Evolutionary conservation across 1,140 invertebrate species (phyloP).

Genomic region (Drosophila kepulauana): DNA sequence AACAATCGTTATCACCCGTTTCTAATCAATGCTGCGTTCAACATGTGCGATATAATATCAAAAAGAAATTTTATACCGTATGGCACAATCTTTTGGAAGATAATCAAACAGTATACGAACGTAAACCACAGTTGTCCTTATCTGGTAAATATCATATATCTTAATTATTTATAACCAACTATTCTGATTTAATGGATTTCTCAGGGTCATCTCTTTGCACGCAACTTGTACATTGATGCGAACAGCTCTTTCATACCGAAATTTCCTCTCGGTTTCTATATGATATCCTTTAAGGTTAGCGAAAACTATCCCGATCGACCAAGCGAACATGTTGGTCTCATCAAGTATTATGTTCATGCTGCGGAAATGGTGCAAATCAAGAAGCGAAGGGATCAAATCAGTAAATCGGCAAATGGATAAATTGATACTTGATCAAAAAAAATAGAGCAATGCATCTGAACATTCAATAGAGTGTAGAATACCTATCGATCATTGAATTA

Average conservation of each 20-base stretch:
- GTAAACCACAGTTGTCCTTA: constrained; percentile 49
- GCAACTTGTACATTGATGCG: constrained; percentile 6
- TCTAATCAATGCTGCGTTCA: constrained; percentile 32
- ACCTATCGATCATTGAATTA: background rate
- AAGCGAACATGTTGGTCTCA: constrained; percentile 6
- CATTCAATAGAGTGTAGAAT: background rate
- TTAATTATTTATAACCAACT: background rate
- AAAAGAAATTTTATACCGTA: constrained; percentile 28
- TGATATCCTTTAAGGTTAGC: background rate
- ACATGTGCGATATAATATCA: constrained; percentile 40
- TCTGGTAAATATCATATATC: constrained; percentile 16
- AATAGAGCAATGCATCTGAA: background rate
- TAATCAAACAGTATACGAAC: constrained; percentile 29
- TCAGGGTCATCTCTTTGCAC: constrained; percentile 23
- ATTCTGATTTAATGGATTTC: background rate
- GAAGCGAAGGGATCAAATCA: background rate
- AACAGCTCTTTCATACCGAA: constrained; percentile 11
- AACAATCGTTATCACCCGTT: constrained; percentile 46
- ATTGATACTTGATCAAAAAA: background rate
- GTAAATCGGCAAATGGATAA: background rate
- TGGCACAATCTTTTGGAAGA: constrained; percentile 13
- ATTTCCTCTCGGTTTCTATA: constrained; percentile 33
- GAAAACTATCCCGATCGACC: constrained; percentile 19
- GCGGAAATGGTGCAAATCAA: constrained; percentile 25
- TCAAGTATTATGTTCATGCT: constrained; percentile 30